Evolutionary conservation across 2,113 vertebrate genomes (phyloP), one percentile per base, ranked within the genome.

Genomic region (Danio rerio): DNA sequence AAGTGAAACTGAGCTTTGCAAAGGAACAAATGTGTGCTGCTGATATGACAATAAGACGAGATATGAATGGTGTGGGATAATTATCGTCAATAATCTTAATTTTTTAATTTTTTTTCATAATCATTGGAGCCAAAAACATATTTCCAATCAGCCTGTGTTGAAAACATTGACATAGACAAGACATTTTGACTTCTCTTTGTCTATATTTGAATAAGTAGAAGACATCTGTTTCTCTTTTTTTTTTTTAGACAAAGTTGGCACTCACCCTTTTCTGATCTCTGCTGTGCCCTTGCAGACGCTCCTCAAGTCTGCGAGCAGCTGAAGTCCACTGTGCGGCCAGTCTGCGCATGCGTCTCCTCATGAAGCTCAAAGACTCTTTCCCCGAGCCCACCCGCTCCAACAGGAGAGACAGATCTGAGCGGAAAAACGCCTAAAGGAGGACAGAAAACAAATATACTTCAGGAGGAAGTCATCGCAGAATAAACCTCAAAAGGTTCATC

Each of bases 301-400:
- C 90, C 5, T 95, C 91, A 3, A 98, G 93, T 80, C 93, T 93
- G 62, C 85, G 94, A 21, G 97, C 95, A 0, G 95, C 97, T 5
- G 88, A 85, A 9, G 94, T 92, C 98, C 98, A 99, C 89, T 98
- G 97, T 9, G 90, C 89, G 0, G 93, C 93, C 91, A 99, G 87
- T 85, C 96, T 93, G 84, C 94, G 93, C 70, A 97, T 95, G 83
- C 98, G 93, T 85, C 95, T 96, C 93, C 96, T 98, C 97, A 99
- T 99, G 92, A 99, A 99, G 92, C 94, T 98, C 62, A 99, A 92
- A 0, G 98, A 98, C 81, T 99, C 98, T 87, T 99, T 99, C 58
- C 96, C 96, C 0, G 95, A 95, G 85, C 96, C 96, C 5, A 99
- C 94, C 87, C 97, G 94, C 85, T 98, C 97, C 93, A 98, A 92